Evolutionary conservation across 2,797 vertebrate genomes (phyloP), one percentile per base, ranked within the genome.

Genomic region (Falco peregrinus): DNA sequence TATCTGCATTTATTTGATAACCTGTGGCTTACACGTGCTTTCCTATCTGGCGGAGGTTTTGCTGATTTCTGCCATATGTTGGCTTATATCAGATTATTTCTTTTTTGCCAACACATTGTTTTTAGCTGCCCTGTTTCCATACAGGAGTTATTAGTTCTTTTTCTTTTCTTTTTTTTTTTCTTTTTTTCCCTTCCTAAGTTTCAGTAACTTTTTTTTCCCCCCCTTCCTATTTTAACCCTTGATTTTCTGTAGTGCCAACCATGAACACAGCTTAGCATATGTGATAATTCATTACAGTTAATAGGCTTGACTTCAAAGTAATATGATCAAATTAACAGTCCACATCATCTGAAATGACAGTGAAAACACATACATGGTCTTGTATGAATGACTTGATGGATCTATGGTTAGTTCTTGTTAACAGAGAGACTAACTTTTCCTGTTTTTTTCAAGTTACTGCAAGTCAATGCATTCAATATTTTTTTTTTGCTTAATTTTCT

Each of bases 1-100:
- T 88, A 88, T 94, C 50, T 93, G 67, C 48, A 89, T 84, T 94
- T 95, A 73, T 94, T 96, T 95, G 60, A 96, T 93, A 92, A 96
- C 75, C 60, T 87, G 43, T 91, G 57, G 53, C 26, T 94, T 95
- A 81, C 71, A 93, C 31, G 59, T 75, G 16, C 60, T 96, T 97
- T 79, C 25, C 35, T 82, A 9, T 93, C 61, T 96, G 48, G 69
- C 13, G 4, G 70, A 80, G 26, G 13, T 94, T 97, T 94, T 16
- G 5, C 24, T 88, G 80, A 82, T 70, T 96, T 96, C 57, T 78
- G 37, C 90, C 74, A 91, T 81, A 74, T 87, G 74, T 89, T 92
- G 59, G 35, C 12, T 92, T 90, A 11, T 81, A 60, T 70, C 21
- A 93, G 57, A 67, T 70, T 57, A 20, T 94, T 87, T 53, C 4